These are phyloP conservation scores for Tamias sibiricus DNA, from an alignment of 2,113 vertebrate species.

Conservation along the genomic window DNA sequence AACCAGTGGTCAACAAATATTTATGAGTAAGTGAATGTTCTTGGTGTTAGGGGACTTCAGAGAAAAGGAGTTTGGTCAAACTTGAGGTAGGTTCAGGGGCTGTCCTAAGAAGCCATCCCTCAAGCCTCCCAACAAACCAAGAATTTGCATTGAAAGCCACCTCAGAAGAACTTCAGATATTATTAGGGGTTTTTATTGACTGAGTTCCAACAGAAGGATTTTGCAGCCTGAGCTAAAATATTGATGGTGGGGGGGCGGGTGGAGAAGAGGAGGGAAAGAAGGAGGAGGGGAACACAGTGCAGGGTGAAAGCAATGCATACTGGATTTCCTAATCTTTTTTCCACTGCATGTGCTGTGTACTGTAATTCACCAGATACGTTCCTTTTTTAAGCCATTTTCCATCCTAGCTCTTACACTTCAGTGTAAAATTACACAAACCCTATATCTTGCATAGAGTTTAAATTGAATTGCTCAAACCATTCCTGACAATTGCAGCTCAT, in stretches of 20 bases:
- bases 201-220: neutral
- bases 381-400: slow-evolving; percentile 21
- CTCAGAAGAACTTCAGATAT: slow-evolving; percentile 13
- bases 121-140: neutral
- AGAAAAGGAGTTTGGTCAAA: neutral
- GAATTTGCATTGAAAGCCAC: slow-evolving; percentile 51
- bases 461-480: neutral
- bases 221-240: neutral
- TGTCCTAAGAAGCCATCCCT: neutral
- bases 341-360: neutral
- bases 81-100: neutral
- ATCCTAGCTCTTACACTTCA: neutral
- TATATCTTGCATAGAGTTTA: neutral
- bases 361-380: neutral
- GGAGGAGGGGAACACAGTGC: neutral
- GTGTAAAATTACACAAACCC: neutral
- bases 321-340: neutral
- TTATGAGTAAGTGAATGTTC: neutral
- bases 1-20: neutral
- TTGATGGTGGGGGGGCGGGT: neutral
- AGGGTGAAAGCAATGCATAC: neutral
- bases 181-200: slow-evolving; percentile 43
- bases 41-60: too few species aligned
- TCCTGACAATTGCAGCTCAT: neutral
- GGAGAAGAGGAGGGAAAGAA: neutral